Evolutionary conservation across 64 coral and sea anemone species (phyloP), one percentile per base, ranked within the genome.

Genomic region (Montipora capricornis): DNA sequence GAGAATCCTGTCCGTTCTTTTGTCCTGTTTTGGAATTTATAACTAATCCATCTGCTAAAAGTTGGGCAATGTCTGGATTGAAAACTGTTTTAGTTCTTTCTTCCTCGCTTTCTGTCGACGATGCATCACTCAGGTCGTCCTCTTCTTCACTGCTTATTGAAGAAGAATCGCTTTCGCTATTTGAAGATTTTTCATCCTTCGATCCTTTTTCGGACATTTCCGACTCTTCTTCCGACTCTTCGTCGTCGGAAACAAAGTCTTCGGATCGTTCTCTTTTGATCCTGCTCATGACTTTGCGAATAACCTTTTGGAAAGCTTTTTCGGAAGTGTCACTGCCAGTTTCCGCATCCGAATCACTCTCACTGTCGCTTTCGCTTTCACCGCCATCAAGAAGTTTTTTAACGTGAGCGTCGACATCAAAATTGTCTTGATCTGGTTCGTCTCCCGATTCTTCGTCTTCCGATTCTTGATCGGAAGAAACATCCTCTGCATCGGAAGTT

Each of bases 401-500:
- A 13, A 93, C 68, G 49, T 93, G 78, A 55, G 10, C 52, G 7
- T 93, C 59, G 15, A 93, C 24, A 81, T 93, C 92, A 80, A 93
- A 93, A 2, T 51, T 76, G 1, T 93, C 92, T 24, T 87, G 45
- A 1, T 80, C 75, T 52, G 55, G 14, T 7, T 87, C 82, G 22
- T 44, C 59, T 8, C 49, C 45, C 29, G 59, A 66, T 49, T 86
- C 83, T 20, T 93, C 82, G 22, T 44, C 59, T 8, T 76, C 45
- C 29, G 59, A 66, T 49, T 86, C 83, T 20, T 93, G 55, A 67
- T 67, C 58, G 3, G 75, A 77, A 20, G 77, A 67, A 69, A 47
- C 52, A 3, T 60, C 44, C 47, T 86, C 82, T 15, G 5, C 62
- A 13, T 47, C 67, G 7, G 82, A 86, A 5, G 62, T 47, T 15